Evolutionary conservation across 2,888 invertebrate species (phyloP), one percentile per base, ranked within the genome.

Genomic region (Reticulitermes lucifugus): DNA sequence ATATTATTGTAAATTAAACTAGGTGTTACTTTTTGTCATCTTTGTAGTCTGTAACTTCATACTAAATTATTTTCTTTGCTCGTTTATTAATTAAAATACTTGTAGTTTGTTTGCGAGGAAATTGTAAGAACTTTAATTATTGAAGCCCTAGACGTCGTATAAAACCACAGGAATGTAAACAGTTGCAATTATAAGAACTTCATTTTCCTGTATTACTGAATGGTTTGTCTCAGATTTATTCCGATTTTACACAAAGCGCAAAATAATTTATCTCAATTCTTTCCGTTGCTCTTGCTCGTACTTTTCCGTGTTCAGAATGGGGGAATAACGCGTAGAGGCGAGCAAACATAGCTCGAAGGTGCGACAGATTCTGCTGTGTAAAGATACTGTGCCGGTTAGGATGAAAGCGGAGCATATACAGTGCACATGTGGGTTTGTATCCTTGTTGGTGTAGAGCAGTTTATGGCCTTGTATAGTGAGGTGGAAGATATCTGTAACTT

Each of bases 381-480:
- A 65, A 25, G 25, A 3, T n/a, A n/a, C 25, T 65, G 2, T 65
- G 9, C 65, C 65, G 25, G 25, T 65, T 65, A 65, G 25, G n/a
- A 25, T 25, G 65, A 25, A n/a, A 25, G 65, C 65, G 18, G 21
- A 41, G 73, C 10, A 41, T 73, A 73, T 73, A 7, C 35, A 73
- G 41, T 73, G 6, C 73, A 73, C 41, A 41, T 41, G 41, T 41
- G 73, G 41, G 35, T 73, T 73, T 73, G 12, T 73, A 22, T 73
- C 18, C 41, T 73, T 41, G 22, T 73, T 41, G 41, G 41, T 73
- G 73, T 21, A 12, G 73, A 41, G 29, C 22, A 71, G 73, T 73
- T 73, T 35, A 25, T 65, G 65, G 6, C n/a, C n/a, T n/a, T n/a
- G 25, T 65, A 41, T 73, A 73, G 41, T 73, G 73, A 73, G 73